These are phyloP conservation scores for Bolinopsis microptera DNA, from an alignment of 37 sponge, comb jelly and placozoan species.

Conservation along the genomic window DNA sequence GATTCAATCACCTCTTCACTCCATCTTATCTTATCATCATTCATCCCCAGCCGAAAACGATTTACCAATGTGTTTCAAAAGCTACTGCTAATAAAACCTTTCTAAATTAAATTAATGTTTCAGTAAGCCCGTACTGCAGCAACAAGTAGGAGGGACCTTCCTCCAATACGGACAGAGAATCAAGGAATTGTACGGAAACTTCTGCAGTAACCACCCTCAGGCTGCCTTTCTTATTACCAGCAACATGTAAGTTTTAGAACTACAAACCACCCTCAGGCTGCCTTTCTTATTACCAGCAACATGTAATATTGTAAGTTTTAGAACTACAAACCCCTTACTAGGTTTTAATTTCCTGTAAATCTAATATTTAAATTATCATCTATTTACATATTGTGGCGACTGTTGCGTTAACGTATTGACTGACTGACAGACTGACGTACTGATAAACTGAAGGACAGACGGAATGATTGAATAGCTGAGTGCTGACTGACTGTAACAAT, in stretches of 20 bases:
- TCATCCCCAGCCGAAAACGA: too few species aligned
- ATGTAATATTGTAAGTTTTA: too few species aligned
- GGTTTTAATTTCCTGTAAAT: neutral
- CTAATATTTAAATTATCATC: neutral
- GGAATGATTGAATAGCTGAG: too few species aligned
- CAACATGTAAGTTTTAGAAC: conserved; percentile 31
- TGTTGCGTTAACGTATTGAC: too few species aligned
- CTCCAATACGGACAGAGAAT: conserved; percentile 51
- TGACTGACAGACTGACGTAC: too few species aligned
- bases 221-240: conserved; percentile 43
- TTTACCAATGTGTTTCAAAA: too few species aligned
- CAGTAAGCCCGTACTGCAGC: conserved; percentile 59
- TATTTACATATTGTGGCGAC: neutral
- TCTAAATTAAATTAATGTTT: neutral
- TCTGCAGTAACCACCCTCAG: conserved; percentile 33
- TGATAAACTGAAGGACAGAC: too few species aligned
- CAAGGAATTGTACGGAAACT: conserved; percentile 56
- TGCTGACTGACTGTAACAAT: too few species aligned
- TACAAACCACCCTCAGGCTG: conserved; percentile 48
- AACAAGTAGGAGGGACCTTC: conserved; percentile 22
- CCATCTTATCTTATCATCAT: too few species aligned
- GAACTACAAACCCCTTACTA: neutral
- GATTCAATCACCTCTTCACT: too few species aligned
- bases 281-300: conserved; percentile 45
- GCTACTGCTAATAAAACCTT: too few species aligned